A percentile compares a stretch with the other conserved stretches of the same genome.
Conservation (phyloP, 2,113 vertebrate species). For the Chaetops frenatus region DNA sequence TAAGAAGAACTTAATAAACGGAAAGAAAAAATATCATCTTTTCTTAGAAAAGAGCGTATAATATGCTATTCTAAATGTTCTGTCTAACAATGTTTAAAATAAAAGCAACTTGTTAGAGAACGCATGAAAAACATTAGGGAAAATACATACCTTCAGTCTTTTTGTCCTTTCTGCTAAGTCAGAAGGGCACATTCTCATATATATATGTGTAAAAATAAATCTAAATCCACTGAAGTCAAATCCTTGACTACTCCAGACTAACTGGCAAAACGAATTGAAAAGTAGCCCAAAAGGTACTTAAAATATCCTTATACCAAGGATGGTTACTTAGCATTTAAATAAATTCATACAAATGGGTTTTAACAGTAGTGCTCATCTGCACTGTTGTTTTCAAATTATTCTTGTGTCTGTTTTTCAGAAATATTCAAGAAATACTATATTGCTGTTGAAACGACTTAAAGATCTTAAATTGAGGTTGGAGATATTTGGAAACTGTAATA, state of each 20-base stretch:
- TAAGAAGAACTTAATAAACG: not conserved
- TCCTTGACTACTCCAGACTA: not conserved
- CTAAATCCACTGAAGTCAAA: not conserved
- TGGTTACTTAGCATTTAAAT: not conserved
- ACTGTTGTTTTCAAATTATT: not conserved
- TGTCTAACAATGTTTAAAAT: not conserved
- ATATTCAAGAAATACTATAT: not conserved
- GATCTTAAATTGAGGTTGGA: not conserved
- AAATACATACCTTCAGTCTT: not conserved
- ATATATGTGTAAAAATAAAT: not conserved
- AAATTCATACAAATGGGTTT: not conserved
- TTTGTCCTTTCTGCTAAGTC: not conserved
- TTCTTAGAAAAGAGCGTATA: not conserved
- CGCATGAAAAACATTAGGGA: not conserved
- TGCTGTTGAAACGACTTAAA: not conserved
- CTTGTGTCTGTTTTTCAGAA: not conserved
- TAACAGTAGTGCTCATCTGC: not conserved
- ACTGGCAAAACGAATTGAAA: not conserved
- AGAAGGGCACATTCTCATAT: not conserved
- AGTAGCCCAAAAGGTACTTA: not conserved
- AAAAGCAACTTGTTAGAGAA: not conserved
- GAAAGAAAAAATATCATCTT: not conserved
- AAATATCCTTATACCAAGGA: not conserved
- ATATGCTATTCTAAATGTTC: not conserved
- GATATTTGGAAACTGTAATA: not conserved